Evolutionary conservation across 2,113 vertebrate species (phyloP), one percentile per base, ranked within the genome.

Genomic region (Polyodon spathula): DNA sequence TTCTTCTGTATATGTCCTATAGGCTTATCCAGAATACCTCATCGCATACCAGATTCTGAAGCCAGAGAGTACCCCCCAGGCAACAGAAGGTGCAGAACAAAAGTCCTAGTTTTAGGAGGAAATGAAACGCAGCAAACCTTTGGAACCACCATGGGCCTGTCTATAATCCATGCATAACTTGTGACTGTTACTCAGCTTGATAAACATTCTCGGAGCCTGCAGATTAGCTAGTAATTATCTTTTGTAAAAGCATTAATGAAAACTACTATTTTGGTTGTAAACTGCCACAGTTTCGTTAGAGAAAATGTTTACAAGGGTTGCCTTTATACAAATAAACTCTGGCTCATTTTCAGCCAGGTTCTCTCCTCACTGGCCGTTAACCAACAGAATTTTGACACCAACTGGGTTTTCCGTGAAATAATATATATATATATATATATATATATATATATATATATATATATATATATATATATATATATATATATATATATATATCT

Each of bases 31-130:
- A 6, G 96, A 99, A 65, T 99, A 99, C 87, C 88, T 99, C 70
- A 99, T 99, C 80, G 96, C 94, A 0, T 98, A 99, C 81, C 95
- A 97, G 88, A 98, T 98, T 59, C 77, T 95, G 84, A 98, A 97
- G 72, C 95, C 94, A 0, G 95, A 98, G 73, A 92, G 86, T 67
- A 81, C 86, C 37, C 84, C 95, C 56, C 77, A 93, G 68, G 87
- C 92, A 1, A 76, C 92, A 6, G 85, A 91, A 63, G 80, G 90
- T 4, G 85, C 90, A 0, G 94, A 97, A 75, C 96, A 98, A 79
- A 98, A 98, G 79, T 96, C 96, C 73, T 98, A 99, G 91, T 95
- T 51, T 17, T 17, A 40, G 70, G 71, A 77, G 15, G 60, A 4
- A n/a, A 68, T 40, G 60, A 37, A 65, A 63, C 59, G 68, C 69